phyloP scores from a whole-genome alignment of 2,888 invertebrate species.

The Ornithoptera priamus region DNA sequence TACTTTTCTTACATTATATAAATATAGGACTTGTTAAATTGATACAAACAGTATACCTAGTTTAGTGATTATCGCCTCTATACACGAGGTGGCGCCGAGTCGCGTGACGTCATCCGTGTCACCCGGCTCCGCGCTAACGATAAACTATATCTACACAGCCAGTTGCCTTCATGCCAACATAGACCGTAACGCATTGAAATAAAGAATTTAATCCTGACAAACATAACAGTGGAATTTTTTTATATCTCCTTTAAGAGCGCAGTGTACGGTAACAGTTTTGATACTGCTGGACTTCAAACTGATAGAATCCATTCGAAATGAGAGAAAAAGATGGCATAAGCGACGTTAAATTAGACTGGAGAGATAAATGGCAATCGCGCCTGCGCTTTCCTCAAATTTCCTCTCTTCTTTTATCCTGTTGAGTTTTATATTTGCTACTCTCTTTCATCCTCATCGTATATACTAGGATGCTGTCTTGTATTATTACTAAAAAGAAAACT shows the following conservation, averaged over 20 bases:
- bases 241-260: slow-evolving; percentile 14
- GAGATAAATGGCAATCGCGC: slow-evolving; percentile 24
- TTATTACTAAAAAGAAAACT: neutral
- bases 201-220: slow-evolving; percentile 12
- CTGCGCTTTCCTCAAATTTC: slow-evolving; percentile 13
- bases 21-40: slow-evolving; percentile 26
- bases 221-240: slow-evolving; percentile 24
- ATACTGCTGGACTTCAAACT: slow-evolving; percentile 19
- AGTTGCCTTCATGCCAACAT: slow-evolving; percentile 14
- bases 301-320: slow-evolving; percentile 21
- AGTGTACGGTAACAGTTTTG: slow-evolving; percentile 19
- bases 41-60: slow-evolving; percentile 41
- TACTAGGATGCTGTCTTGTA: neutral
- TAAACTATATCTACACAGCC: slow-evolving; percentile 30
- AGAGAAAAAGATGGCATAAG: slow-evolving; percentile 22
- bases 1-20: neutral
- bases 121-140: slow-evolving; percentile 40
- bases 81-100: slow-evolving; percentile 46
- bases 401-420: slow-evolving; percentile 12
- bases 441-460: neutral
- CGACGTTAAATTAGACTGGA: slow-evolving; percentile 14
- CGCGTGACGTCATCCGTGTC: slow-evolving; percentile 44
- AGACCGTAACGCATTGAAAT: neutral
- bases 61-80: slow-evolving; percentile 38
- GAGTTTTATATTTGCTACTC: neutral